Percentiles rank a stretch among this genome's conserved stretches.
These are phyloP conservation scores for Atherinosoma microstoma DNA, from an alignment of 2,797 vertebrate genomes.

Conservation along the genomic window DNA sequence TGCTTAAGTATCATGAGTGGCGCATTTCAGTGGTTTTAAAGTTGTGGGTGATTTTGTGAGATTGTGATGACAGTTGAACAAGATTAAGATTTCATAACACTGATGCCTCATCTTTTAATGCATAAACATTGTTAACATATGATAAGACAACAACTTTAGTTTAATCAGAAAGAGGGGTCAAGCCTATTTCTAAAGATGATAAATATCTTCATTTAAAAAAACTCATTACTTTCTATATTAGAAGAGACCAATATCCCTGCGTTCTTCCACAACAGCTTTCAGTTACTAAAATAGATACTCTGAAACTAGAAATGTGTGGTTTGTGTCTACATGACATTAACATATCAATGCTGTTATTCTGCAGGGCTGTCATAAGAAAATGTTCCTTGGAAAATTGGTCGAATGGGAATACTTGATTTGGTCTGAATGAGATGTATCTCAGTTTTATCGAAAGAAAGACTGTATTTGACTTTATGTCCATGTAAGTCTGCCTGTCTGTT, in stretches of 20 bases:
- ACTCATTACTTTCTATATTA: not conserved
- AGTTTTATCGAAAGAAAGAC: constrained; percentile 34
- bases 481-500: constrained; percentile 13
- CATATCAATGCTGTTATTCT: not conserved
- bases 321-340: constrained; percentile 20
- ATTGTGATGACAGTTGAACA: not conserved
- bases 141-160: not conserved
- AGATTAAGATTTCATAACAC: not conserved
- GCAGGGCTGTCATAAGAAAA: constrained; percentile 26
- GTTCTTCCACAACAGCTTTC: constrained; percentile 28
- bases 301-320: constrained; percentile 39
- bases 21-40: not conserved
- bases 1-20: not conserved
- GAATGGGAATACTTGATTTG: constrained; percentile 23
- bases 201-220: not conserved
- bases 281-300: constrained; percentile 37
- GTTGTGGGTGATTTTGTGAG: not conserved
- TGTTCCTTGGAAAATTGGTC: constrained; percentile 13
- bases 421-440: not conserved
- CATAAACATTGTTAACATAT: not conserved
- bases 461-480: not conserved
- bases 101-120: not conserved
- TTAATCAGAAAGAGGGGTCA: not conserved
- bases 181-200: not conserved
- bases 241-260: not conserved